These are phyloP conservation scores for Zingel zingel DNA, from an alignment of 2,113 vertebrate genomes.

Conservation along the genomic window DNA sequence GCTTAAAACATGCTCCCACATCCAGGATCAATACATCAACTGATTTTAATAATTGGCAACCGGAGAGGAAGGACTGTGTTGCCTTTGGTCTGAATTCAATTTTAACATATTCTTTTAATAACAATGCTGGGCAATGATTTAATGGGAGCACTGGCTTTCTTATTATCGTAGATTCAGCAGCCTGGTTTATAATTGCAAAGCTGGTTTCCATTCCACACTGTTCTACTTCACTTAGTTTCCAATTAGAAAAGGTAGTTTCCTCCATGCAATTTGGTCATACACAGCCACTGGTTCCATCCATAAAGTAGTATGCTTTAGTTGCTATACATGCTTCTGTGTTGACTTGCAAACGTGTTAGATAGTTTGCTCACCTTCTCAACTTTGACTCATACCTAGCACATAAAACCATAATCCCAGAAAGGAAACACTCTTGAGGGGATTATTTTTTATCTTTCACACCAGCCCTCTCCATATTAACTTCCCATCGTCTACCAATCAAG, in stretches of 20 bases:
- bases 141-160: not conserved
- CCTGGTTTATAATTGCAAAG: slow-evolving; percentile 1
- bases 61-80: not conserved
- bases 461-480: not conserved
- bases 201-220: not conserved
- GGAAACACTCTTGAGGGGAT: not conserved
- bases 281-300: not conserved
- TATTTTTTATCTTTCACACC: slow-evolving; percentile 9
- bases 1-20: not conserved
- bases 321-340: not conserved
- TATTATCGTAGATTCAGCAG: not conserved
- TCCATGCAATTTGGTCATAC: not conserved
- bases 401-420: not conserved
- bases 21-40: not conserved
- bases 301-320: not conserved
- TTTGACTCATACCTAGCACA: not conserved
- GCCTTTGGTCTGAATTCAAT: not conserved
- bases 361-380: not conserved
- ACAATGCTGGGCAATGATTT: not conserved
- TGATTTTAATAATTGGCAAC: not conserved
- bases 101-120: not conserved
- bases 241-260: slow-evolving; percentile 2
- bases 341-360: not conserved
- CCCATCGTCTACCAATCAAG: not conserved
- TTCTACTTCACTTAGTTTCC: slow-evolving; percentile 15